Evolutionary conservation across 1,140 invertebrate species (phyloP).

Genomic region (Drosophila punjabiensis): DNA sequence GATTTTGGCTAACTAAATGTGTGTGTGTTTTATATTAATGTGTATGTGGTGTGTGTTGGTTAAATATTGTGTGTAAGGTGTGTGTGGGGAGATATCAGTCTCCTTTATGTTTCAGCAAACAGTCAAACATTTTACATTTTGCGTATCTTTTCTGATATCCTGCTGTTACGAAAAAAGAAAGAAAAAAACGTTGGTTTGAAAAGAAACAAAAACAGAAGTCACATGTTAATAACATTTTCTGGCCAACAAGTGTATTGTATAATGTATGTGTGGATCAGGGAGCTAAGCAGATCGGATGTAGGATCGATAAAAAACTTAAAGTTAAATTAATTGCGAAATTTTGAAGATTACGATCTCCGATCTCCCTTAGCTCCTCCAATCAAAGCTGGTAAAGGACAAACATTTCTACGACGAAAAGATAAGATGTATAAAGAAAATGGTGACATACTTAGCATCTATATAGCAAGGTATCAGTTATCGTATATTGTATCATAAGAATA

Average conservation of each 20-base stretch:
- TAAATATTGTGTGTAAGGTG: conserved; percentile 19
- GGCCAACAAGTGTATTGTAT: conserved; percentile 36
- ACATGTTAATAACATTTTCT: conserved; percentile 70
- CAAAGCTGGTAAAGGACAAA: conserved; percentile 37
- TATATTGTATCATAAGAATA: conserved; percentile 34
- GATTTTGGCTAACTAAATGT: conserved; percentile 30
- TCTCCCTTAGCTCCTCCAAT: conserved; percentile 25
- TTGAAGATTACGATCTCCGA: neutral
- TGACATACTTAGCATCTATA: conserved; percentile 53
- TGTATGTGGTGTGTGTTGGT: conserved; percentile 38
- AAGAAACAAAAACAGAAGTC: conserved; percentile 52
- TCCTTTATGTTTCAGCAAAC: conserved; percentile 49
- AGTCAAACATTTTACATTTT: conserved; percentile 53
- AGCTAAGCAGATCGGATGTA: conserved; percentile 27
- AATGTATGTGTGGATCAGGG: conserved; percentile 21
- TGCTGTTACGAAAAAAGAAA: conserved; percentile 70
- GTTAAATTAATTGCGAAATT: neutral
- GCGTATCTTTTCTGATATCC: conserved; percentile 51
- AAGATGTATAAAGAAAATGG: neutral
- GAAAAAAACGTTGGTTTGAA: conserved; percentile 48
- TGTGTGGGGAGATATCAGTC: conserved; percentile 17
- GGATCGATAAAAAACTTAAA: neutral
- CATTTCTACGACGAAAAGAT: conserved; percentile 23
- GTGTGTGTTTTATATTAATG: conserved; percentile 9
- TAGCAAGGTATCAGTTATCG: conserved; percentile 44